These are phyloP conservation scores for Typhlichthys eigenmanni DNA, from an alignment of 2,797 vertebrate genomes.

Conservation along the genomic window DNA sequence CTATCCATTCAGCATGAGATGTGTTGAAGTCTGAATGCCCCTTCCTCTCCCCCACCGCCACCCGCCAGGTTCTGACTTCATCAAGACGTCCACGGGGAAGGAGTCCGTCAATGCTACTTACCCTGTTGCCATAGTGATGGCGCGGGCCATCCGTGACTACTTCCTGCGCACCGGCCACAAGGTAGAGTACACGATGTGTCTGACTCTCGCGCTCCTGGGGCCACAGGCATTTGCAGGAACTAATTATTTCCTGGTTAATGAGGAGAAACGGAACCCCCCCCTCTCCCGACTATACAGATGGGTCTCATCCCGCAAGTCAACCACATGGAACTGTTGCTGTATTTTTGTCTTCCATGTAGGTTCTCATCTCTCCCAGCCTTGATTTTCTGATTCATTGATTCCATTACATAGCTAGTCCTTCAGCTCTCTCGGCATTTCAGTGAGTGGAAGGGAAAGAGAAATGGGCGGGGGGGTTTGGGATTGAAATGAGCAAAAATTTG, in stretches of 20 bases:
- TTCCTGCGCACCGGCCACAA: slow-evolving; percentile 88
- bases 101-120: slow-evolving; percentile 93
- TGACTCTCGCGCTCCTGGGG: background rate
- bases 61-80: slow-evolving; percentile 92
- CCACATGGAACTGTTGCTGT: background rate
- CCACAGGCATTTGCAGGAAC: background rate
- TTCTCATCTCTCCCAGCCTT: background rate
- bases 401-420: background rate
- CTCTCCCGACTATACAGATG: no score
- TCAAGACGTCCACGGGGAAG: slow-evolving; percentile 97
- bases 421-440: no score
- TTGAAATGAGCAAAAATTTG: background rate
- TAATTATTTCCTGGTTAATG: slow-evolving; percentile 10
- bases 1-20: slow-evolving; percentile 1
- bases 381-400: slow-evolving; percentile 2
- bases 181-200: slow-evolving; percentile 67
- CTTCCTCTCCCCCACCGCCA: slow-evolving; percentile 2
- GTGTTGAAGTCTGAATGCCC: slow-evolving; percentile 7
- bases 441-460: no score
- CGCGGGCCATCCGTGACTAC: slow-evolving; percentile 91
- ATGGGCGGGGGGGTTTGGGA: no score
- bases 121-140: slow-evolving; percentile 92
- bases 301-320: background rate
- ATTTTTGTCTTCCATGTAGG: background rate
- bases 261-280: background rate